These are phyloP conservation scores for Sebastes fasciatus DNA, from an alignment of 2,113 vertebrate genomes.

Conservation along the genomic window DNA sequence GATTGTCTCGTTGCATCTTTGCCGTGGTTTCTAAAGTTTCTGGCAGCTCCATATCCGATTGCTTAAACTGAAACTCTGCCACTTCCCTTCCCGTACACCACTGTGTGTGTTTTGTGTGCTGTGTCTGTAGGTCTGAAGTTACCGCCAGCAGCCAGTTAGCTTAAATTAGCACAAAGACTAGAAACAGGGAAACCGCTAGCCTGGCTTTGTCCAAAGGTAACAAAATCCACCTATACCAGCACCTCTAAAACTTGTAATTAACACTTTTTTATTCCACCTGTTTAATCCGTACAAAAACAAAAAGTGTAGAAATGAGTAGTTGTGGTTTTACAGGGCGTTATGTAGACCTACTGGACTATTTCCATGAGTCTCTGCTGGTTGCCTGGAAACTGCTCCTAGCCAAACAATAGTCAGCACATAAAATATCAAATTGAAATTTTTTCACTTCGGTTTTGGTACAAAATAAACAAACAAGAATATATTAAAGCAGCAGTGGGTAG, in stretches of 20 bases:
- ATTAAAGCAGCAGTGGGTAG: background rate
- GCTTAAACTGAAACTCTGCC: slow-evolving; percentile 61
- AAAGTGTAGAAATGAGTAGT: background rate
- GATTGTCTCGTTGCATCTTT: slow-evolving; percentile 48
- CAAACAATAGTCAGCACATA: background rate
- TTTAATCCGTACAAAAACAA: background rate
- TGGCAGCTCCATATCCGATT: slow-evolving; percentile 60
- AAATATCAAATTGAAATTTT: background rate
- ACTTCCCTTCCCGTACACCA: slow-evolving; percentile 47
- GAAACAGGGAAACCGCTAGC: background rate
- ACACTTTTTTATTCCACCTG: background rate
- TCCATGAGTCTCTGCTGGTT: background rate
- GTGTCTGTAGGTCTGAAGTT: background rate
- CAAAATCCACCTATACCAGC: background rate
- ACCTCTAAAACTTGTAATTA: background rate
- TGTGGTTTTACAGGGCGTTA: background rate
- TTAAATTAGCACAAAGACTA: background rate
- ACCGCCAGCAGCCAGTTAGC: background rate
- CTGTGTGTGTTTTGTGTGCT: slow-evolving; percentile 28
- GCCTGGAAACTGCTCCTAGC: background rate
- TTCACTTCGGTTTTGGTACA: background rate
- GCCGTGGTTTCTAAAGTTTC: slow-evolving; percentile 57
- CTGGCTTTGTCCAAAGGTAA: background rate
- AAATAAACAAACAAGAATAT: background rate
- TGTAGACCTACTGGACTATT: background rate